Percentiles rank a stretch among this genome's conserved stretches.
These are phyloP conservation scores for Drosophila quadrilineata DNA, from an alignment of 1,140 invertebrate species.

Conservation along the genomic window DNA sequence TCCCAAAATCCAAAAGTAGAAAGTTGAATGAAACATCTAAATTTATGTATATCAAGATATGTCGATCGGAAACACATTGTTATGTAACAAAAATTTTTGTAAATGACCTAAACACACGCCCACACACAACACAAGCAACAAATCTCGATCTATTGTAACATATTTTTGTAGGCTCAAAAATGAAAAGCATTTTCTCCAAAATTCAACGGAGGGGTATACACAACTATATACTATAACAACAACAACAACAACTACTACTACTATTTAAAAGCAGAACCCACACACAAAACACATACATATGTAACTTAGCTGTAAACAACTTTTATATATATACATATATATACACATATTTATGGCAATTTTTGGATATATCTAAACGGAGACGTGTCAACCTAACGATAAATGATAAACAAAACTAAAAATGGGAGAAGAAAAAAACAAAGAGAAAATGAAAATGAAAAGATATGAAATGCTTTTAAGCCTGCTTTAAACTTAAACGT, in stretches of 20 bases:
- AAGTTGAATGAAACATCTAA: too few relatives aligned
- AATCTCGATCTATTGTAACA: slow-evolving; percentile 51
- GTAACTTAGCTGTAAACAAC: slow-evolving; percentile 2
- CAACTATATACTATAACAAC: neutral
- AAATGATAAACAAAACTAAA: slow-evolving; percentile 35
- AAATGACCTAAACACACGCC: slow-evolving; percentile 4
- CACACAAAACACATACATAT: slow-evolving; percentile 7
- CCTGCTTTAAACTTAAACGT: slow-evolving; percentile 72
- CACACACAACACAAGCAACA: neutral
- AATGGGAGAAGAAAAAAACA: slow-evolving; percentile 8
- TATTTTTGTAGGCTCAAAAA: slow-evolving; percentile 48
- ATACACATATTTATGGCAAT: slow-evolving; percentile 36
- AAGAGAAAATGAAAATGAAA: too few relatives aligned
- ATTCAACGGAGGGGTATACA: slow-evolving; percentile 4
- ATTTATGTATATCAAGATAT: neutral
- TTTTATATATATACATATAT: slow-evolving; percentile 5
- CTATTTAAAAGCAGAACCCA: too few relatives aligned
- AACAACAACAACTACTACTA: too few relatives aligned
- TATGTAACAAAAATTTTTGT: slow-evolving; percentile 17
- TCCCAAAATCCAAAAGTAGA: too few relatives aligned
- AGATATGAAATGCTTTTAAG: slow-evolving; percentile 51
- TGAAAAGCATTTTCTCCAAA: slow-evolving; percentile 42
- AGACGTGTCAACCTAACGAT: slow-evolving; percentile 63
- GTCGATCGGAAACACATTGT: neutral
- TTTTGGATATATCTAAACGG: slow-evolving; percentile 52